phyloP scores from a whole-genome alignment of 1,140 invertebrate genomes.

The Macrosteles quadrilineatus region DNA sequence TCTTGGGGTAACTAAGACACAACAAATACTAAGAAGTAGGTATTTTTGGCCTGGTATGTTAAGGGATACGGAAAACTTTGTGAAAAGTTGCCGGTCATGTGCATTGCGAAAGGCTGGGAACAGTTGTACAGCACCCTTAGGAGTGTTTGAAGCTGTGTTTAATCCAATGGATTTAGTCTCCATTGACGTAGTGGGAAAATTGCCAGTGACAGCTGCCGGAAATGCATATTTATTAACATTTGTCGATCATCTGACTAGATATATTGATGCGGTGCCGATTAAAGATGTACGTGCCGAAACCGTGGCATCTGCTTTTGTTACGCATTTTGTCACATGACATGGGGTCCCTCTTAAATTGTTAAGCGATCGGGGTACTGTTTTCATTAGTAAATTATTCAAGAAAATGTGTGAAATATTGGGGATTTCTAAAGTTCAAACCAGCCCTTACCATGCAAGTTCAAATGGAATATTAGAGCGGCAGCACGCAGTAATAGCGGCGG shows the following conservation, averaged over 20 bases:
- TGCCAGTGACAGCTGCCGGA: not conserved
- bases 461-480: constrained; percentile 47
- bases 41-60: not conserved
- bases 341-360: constrained; percentile 42
- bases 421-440: constrained; percentile 43
- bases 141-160: not conserved
- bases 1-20: constrained; percentile 20
- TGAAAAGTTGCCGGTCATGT: not conserved
- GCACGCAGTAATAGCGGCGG: constrained; percentile 45
- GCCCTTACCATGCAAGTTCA: constrained; percentile 45
- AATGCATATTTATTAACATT: not conserved
- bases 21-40: not conserved
- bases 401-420: constrained; percentile 36
- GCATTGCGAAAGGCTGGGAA: not conserved
- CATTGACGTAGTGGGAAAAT: not conserved
- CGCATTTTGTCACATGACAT: constrained; percentile 33
- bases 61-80: not conserved
- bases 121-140: not conserved
- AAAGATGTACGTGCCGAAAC: not conserved
- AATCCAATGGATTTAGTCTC: not conserved
- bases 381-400: constrained; percentile 44
- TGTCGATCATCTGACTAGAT: not conserved
- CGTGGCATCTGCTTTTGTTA: not conserved
- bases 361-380: constrained; percentile 49
- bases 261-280: not conserved